A percentile compares a stretch with the other conserved stretches of the same genome.
Conservation (phyloP, 2,888 invertebrate species). For the Polyommatus icarus region DNA sequence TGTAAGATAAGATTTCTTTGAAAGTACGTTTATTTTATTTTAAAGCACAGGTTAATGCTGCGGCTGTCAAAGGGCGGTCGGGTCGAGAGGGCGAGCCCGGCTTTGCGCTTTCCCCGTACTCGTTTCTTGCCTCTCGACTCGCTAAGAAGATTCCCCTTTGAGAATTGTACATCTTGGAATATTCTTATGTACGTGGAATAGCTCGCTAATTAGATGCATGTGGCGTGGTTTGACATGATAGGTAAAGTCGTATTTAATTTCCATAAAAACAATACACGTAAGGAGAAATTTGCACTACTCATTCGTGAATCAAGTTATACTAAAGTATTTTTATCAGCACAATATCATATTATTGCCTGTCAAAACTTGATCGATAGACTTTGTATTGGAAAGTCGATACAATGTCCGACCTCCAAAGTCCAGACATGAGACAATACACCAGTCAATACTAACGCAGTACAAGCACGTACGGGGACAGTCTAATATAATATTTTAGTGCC, state of each 20-base stretch:
- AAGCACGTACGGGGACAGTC: neutral
- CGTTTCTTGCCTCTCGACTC: conserved; percentile 30
- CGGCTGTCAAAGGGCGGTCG: conserved; percentile 34
- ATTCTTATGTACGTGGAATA: neutral
- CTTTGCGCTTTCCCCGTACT: conserved; percentile 28
- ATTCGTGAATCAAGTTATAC: neutral
- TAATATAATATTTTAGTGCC: conserved; percentile 13
- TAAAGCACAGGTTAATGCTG: conserved; percentile 36
- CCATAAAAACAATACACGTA: neutral
- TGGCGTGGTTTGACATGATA: neutral
- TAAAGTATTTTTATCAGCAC: neutral
- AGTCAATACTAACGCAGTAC: neutral
- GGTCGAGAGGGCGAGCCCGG: conserved; percentile 32
- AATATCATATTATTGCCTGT: neutral
- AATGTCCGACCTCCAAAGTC: neutral
- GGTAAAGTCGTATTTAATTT: neutral
- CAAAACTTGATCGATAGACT: neutral
- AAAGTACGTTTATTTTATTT: conserved; percentile 34
- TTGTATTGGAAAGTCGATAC: neutral
- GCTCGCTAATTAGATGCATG: conserved; percentile 8
- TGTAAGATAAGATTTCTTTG: conserved; percentile 26
- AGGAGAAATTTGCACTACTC: neutral
- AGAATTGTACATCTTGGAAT: conserved; percentile 28
- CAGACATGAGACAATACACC: neutral
- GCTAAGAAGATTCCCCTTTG: conserved; percentile 29